A percentile compares a stretch with the other conserved stretches of the same genome.
Evolutionary conservation across 2,113 vertebrate genomes (phyloP).

Genomic region (Tetrax tetrax): DNA sequence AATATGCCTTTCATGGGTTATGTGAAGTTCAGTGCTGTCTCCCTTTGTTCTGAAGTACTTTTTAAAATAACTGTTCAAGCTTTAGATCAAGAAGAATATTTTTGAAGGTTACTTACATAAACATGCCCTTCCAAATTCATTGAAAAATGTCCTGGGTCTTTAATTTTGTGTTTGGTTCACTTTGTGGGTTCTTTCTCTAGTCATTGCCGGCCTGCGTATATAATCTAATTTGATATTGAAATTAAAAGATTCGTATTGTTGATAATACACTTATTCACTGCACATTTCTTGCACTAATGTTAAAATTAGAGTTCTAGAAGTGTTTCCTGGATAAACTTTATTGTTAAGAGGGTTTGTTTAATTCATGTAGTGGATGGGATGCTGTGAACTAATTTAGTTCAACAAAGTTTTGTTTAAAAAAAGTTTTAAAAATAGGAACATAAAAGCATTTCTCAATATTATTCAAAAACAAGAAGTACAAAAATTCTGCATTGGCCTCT

Average conservation of each 20-base stretch:
- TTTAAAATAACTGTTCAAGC: background rate
- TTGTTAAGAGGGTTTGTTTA: background rate
- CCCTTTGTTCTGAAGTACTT: background rate
- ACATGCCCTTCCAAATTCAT: background rate
- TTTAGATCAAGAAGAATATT: conserved; percentile 4
- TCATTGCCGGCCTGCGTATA: background rate
- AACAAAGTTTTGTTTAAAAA: background rate
- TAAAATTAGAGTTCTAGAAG: background rate
- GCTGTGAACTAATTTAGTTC: background rate
- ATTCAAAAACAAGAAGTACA: background rate
- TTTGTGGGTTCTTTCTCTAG: conserved; percentile 8
- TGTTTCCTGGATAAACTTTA: background rate
- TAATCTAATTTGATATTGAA: background rate
- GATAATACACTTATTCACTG: background rate
- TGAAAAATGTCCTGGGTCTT: background rate
- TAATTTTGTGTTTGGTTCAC: background rate
- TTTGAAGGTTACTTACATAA: background rate
- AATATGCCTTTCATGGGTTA: background rate
- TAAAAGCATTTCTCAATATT: background rate
- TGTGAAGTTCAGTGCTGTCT: background rate
- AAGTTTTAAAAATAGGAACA: background rate
- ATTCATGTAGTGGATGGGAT: background rate
- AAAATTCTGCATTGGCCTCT: background rate
- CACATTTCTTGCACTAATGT: background rate
- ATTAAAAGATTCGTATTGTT: background rate